Evolutionary conservation across 1,140 invertebrate genomes (phyloP).

Genomic region (Saccostrea cuccullata): DNA sequence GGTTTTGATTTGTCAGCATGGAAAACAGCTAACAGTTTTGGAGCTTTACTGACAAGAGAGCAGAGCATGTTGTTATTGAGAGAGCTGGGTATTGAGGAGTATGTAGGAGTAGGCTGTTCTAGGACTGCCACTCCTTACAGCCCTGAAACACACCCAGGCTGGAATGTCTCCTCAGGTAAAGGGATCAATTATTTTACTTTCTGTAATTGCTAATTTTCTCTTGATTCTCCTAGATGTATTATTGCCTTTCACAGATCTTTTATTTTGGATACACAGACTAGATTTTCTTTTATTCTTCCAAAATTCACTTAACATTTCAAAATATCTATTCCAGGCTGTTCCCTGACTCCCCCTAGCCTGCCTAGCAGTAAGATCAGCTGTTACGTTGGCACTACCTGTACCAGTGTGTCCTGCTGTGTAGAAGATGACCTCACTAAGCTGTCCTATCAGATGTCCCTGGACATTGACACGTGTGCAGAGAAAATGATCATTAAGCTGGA

Average conservation of each 20-base stretch:
- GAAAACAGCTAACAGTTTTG: conserved; percentile 20
- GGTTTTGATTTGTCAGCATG: conserved; percentile 13
- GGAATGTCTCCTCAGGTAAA: conserved; percentile 52
- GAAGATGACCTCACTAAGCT: conserved; percentile 37
- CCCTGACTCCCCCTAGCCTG: background rate
- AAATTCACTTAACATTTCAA: too few relatives aligned
- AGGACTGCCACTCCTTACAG: conserved; percentile 38
- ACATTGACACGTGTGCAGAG: conserved; percentile 47
- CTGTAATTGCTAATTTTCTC: background rate
- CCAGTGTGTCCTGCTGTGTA: conserved; percentile 51
- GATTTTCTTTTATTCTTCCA: background rate
- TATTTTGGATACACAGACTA: background rate
- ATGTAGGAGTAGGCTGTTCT: conserved; percentile 47
- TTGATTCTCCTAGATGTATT: background rate
- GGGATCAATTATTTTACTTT: background rate
- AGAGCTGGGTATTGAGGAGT: conserved; percentile 42
- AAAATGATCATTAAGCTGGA: conserved; percentile 49
- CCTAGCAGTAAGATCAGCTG: conserved; percentile 35
- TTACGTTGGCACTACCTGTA: conserved; percentile 47
- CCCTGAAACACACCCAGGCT: conserved; percentile 45
- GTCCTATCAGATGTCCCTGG: conserved; percentile 31
- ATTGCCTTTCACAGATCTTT: background rate
- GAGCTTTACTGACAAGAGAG: background rate
- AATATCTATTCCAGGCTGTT: background rate
- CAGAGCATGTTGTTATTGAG: conserved; percentile 23